These are phyloP conservation scores for Heliocidaris tuberculata DNA, from an alignment of 35 echinoderm and acorn worm species.

Conservation along the genomic window DNA sequence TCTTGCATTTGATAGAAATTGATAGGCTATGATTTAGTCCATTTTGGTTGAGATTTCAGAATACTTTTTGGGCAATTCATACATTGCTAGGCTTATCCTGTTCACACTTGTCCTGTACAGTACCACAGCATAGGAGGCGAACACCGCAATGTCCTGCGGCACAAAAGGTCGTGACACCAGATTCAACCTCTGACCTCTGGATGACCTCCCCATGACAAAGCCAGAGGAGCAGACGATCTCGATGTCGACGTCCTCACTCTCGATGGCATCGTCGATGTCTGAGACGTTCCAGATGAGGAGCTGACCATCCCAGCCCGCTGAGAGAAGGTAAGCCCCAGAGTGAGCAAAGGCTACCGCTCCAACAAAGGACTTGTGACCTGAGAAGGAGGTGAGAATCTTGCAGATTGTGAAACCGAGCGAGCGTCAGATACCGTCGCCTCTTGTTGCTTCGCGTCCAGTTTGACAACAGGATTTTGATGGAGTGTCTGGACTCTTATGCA, in stretches of 20 bases:
- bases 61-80: conserved; percentile 56
- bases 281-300: conserved; percentile 71
- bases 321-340: conserved; percentile 57
- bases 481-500: neutral
- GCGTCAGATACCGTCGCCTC: neutral
- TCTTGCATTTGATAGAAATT: too few species aligned
- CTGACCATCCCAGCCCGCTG: conserved; percentile 78
- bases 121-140: neutral
- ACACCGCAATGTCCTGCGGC: conserved; percentile 19
- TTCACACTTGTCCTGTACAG: conserved; percentile 38
- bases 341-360: conserved; percentile 72
- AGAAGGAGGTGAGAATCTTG: neutral
- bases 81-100: conserved; percentile 52
- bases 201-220: conserved; percentile 67
- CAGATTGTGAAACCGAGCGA: neutral
- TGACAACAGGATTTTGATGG: neutral
- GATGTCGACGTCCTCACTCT: conserved; percentile 37
- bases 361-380: conserved; percentile 85
- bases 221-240: conserved; percentile 68
- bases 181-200: neutral
- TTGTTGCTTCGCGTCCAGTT: neutral
- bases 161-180: conserved; percentile 47
- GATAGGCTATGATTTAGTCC: neutral
- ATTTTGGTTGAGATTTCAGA: neutral
- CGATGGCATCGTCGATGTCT: conserved; percentile 81